Evolutionary conservation across 1,140 invertebrate species (phyloP), one percentile per base, ranked within the genome.

Genomic region (Drosophila tsacasi): DNA sequence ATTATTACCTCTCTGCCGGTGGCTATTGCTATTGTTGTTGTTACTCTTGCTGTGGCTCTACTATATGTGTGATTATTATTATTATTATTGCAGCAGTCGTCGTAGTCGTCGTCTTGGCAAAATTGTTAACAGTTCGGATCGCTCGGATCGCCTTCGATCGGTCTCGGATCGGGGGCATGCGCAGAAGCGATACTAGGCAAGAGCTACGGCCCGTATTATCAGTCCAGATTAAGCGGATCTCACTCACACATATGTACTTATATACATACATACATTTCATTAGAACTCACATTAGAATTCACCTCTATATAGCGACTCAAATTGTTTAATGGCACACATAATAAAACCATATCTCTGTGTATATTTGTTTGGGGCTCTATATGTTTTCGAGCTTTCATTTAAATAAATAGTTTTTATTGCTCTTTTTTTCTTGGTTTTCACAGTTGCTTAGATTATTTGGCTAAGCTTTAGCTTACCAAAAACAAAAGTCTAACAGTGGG

Each of bases 81-180:
- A 35, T 42, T 68, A 77, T 71, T 84, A 75, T 57, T 52, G 77
- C 76, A 77, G 27, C 50, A 62, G 27, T n/a, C 25, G 40, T 21
- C 42, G 64, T n/a, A n/a, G n/a, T 74, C 50, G 55, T 79, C 64
- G 84, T 83, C 81, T 91, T 87, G 71, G 83, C 89, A 76, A 84
- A 83, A 86, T 86, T 90, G 83, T 90, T 90, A 86, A 90, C 86
- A 91, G 79, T 75, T 85, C 54, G 75, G 60, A 64, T 59, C 73
- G 74, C 62, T 19, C 49, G 58, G 37, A 61, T 59, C 76, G 76
- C 40, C 62, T 68, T 65, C 79, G 58, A 71, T 79, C 58, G 59
- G 63, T 47, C 8, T 23, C 55, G 84, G 49, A 32, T 74, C 64
- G 39, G 72, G 59, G 62, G 68, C 84, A 81, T 71, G 73, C 77